Conservation (phyloP, 2,888 invertebrate genomes). For the Drosophila demipolita region DNA sequence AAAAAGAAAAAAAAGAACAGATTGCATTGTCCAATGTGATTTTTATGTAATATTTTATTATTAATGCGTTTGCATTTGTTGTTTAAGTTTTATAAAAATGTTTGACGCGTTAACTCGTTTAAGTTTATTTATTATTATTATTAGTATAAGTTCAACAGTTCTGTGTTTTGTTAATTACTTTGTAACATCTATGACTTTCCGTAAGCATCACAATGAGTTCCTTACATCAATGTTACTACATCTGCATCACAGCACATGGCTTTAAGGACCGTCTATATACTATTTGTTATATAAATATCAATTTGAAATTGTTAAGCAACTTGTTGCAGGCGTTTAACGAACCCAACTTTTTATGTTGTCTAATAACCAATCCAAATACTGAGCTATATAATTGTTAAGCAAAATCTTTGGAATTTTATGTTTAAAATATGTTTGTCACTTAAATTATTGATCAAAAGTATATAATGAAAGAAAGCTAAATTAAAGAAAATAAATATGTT, state of each 20-base stretch:
- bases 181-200: slow-evolving; percentile 49
- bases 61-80: slow-evolving; percentile 67
- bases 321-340: slow-evolving; percentile 4
- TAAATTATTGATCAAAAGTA: slow-evolving; percentile 53
- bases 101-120: slow-evolving; percentile 62
- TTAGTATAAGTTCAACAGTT: slow-evolving; percentile 42
- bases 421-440: slow-evolving; percentile 37
- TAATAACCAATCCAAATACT: slow-evolving; percentile 20
- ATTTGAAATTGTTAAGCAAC: slow-evolving; percentile 48
- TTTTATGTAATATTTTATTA: slow-evolving; percentile 33
- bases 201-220: slow-evolving; percentile 68
- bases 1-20: slow-evolving; percentile 3
- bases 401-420: slow-evolving; percentile 26
- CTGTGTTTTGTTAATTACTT: slow-evolving; percentile 67
- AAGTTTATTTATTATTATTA: slow-evolving; percentile 73
- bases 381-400: slow-evolving; percentile 34
- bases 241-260: slow-evolving; percentile 41
- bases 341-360: slow-evolving; percentile 19
- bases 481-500: slow-evolving; percentile 39
- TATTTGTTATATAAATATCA: slow-evolving; percentile 56
- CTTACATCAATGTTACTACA: slow-evolving; percentile 67
- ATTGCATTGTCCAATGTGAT: slow-evolving; percentile 36
- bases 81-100: slow-evolving; percentile 64
- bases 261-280: slow-evolving; percentile 33
- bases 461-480: slow-evolving; percentile 49